Evolutionary conservation across 2,797 vertebrate genomes (phyloP).

Genomic region (Onychomys torridus): DNA sequence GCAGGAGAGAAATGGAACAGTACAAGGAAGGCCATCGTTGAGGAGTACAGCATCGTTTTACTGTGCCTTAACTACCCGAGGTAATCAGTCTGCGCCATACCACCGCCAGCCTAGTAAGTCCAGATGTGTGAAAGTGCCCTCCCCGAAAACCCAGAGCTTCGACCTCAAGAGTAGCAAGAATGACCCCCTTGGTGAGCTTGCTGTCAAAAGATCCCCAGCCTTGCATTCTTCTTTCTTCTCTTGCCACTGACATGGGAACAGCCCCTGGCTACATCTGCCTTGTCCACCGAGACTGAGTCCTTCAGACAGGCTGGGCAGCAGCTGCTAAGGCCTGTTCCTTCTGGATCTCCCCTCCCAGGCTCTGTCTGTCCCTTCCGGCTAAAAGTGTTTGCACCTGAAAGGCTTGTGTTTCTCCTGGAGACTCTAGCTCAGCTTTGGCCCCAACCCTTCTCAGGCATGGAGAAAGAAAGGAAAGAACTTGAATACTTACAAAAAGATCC

Average conservation of each 20-base stretch:
- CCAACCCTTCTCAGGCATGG: neutral
- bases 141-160: neutral
- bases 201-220: neutral
- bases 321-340: neutral
- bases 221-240: neutral
- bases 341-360: neutral
- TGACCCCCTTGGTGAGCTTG: neutral
- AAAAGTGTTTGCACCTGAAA: neutral
- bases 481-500: neutral
- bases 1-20: neutral
- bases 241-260: neutral
- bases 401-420: neutral
- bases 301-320: neutral
- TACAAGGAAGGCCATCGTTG: neutral
- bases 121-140: neutral
- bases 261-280: neutral
- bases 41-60: neutral
- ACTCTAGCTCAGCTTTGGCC: neutral
- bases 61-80: neutral
- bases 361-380: neutral
- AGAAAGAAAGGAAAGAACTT: neutral
- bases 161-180: neutral
- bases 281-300: neutral
- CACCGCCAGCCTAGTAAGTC: no score
- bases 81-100: neutral